phyloP scores from a whole-genome alignment of 2,797 vertebrate genomes.

The Myotis daubentonii region DNA sequence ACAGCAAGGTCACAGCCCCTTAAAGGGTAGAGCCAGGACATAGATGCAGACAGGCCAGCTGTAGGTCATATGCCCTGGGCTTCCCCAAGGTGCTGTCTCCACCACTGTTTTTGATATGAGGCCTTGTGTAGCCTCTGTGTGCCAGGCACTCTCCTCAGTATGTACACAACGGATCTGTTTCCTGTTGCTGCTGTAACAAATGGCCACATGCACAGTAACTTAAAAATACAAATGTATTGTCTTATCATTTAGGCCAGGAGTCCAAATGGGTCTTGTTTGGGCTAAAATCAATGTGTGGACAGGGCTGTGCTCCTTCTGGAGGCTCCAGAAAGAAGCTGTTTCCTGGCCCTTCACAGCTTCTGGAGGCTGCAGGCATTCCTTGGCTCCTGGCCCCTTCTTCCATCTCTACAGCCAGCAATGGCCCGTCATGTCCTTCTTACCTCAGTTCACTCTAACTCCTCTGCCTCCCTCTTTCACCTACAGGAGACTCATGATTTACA shows the following conservation, averaged over 20 bases:
- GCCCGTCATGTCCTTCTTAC: rapidly evolving
- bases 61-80: too few relatives aligned
- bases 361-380: not conserved
- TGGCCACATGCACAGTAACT: not conserved
- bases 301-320: not conserved
- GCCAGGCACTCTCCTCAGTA: not conserved
- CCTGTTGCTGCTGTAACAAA: not conserved
- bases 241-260: not conserved
- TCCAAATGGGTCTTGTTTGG: not conserved
- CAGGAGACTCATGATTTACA: not conserved
- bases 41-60: rapidly evolving
- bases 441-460: not conserved
- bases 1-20: too few relatives aligned
- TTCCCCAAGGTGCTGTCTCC: rapidly evolving
- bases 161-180: rapidly evolving
- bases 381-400: not conserved
- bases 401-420: rapidly evolving
- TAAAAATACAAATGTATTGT: too few relatives aligned
- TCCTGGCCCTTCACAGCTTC: not conserved
- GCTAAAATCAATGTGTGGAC: rapidly evolving
- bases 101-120: rapidly evolving
- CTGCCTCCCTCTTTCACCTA: not conserved
- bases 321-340: not conserved
- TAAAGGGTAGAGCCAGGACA: not conserved
- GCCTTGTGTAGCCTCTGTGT: rapidly evolving